A percentile compares a stretch with the other conserved stretches of the same genome.
Conservation (phyloP, 1,140 invertebrate species). For the Orius insidiosus region DNA sequence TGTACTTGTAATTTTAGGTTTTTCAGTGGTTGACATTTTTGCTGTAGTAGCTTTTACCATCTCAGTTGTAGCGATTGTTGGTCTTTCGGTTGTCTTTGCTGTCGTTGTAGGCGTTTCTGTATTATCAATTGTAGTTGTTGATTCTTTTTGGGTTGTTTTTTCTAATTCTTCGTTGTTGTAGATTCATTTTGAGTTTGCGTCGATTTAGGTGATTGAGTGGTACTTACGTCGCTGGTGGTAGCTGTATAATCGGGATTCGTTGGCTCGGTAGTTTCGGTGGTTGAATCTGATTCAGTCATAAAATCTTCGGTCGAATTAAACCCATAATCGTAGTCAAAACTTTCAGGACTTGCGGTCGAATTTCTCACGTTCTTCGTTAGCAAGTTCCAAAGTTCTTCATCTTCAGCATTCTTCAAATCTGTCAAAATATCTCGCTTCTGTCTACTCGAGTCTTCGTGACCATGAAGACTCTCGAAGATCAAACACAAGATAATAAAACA, state of each 20-base stretch:
- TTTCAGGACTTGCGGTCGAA: background rate
- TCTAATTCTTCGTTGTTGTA: background rate
- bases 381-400: constrained; percentile 5
- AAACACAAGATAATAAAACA: too few relatives aligned
- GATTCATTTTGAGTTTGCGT: background rate
- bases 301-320: background rate
- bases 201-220: background rate
- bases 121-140: background rate
- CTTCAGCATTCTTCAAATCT: background rate
- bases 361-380: background rate
- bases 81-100: too few relatives aligned
- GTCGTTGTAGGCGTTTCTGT: background rate
- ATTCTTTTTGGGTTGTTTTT: background rate
- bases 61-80: too few relatives aligned
- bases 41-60: too few relatives aligned
- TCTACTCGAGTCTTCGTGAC: too few relatives aligned
- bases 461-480: too few relatives aligned
- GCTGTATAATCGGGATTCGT: background rate
- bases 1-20: too few relatives aligned
- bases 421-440: background rate
- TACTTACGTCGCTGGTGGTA: background rate
- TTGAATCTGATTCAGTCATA: background rate
- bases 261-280: background rate
- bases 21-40: too few relatives aligned
- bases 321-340: background rate